Evolutionary conservation across 1,140 invertebrate genomes (phyloP).

Genomic region (Drosophila aff.): DNA sequence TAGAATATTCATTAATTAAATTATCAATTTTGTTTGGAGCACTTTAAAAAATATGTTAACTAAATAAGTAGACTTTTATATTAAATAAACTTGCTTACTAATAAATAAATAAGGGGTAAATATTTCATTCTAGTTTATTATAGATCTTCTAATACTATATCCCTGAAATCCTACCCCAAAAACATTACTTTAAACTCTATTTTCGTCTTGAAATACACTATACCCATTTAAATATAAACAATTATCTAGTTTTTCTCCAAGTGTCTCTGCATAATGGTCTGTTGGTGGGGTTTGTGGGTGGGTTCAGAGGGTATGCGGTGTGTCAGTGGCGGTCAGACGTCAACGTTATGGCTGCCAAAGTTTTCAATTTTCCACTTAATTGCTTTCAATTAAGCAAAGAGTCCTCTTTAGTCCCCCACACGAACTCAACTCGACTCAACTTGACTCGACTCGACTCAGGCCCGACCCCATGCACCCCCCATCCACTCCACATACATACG

Average conservation of each 20-base stretch:
- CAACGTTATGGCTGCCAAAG: conserved; percentile 83
- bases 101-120: background rate
- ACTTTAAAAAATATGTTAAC: too few species aligned
- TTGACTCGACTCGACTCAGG: conserved; percentile 31
- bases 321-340: conserved; percentile 65
- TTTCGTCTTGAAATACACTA: background rate
- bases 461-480: conserved; percentile 5
- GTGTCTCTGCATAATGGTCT: conserved; percentile 18
- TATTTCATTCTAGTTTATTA: background rate
- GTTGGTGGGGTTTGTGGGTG: conserved; percentile 4
- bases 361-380: conserved; percentile 84
- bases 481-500: background rate
- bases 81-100: background rate
- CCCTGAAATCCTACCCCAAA: background rate
- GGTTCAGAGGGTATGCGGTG: conserved; percentile 15
- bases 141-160: background rate
- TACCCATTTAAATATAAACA: background rate
- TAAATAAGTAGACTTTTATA: too few species aligned
- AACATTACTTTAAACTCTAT: background rate
- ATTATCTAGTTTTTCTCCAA: background rate
- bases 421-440: conserved; percentile 36
- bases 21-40: too few species aligned
- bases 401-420: conserved; percentile 74
- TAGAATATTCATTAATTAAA: too few species aligned
- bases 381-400: conserved; percentile 84